Evolutionary conservation across 30 jellyfish, hydroid and myxozoan species (phyloP).

Genomic region (Hydractinia echinata): DNA sequence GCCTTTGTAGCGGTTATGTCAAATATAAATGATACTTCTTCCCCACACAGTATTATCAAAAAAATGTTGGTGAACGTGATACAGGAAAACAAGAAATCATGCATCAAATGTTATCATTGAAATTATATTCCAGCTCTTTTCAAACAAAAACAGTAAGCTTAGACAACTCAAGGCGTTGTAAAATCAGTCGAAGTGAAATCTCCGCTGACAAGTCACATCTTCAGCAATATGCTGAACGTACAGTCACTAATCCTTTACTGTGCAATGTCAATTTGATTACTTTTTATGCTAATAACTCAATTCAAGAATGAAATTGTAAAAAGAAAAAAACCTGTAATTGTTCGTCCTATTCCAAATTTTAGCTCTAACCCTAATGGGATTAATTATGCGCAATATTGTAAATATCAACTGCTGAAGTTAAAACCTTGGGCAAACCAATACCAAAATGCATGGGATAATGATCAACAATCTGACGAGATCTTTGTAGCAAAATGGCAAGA

Average conservation of each 20-base stretch:
- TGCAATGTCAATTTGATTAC: background rate
- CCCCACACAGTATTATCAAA: constrained; percentile 13
- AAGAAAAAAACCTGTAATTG: background rate
- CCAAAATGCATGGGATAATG: background rate
- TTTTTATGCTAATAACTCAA: background rate
- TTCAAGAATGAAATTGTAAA: background rate
- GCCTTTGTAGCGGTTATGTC: constrained; percentile 41
- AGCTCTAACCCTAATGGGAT: constrained; percentile 7
- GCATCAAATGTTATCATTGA: constrained; percentile 46
- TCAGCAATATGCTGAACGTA: constrained; percentile 37
- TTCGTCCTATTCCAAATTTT: background rate
- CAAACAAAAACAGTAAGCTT: constrained; percentile 20
- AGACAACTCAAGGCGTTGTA: constrained; percentile 27
- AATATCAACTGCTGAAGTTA: background rate
- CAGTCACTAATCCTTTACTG: background rate
- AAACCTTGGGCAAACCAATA: background rate
- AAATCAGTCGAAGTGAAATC: constrained; percentile 17
- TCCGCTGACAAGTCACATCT: constrained; percentile 14
- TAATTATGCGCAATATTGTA: constrained; percentile 2
- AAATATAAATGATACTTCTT: constrained; percentile 11
- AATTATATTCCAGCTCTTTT: constrained; percentile 42
- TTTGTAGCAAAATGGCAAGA: background rate
- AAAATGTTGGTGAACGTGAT: constrained; percentile 56
- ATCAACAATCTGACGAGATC: background rate
- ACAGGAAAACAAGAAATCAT: constrained; percentile 53